phyloP scores from a whole-genome alignment of 1,140 invertebrate species.

The Probaryconus sp. region DNA sequence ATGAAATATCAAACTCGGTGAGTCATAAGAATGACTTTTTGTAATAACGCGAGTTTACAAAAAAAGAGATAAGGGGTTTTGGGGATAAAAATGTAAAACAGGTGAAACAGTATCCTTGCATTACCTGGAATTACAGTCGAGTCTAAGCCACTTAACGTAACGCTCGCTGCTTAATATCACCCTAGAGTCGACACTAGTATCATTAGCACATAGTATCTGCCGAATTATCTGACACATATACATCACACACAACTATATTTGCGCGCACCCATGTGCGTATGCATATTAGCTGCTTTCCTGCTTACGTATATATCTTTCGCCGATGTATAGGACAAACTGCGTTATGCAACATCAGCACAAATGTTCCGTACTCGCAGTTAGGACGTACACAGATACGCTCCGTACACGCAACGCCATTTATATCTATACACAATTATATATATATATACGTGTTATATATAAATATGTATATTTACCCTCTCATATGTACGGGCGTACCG shows the following conservation, averaged over 20 bases:
- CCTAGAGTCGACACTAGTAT: conserved; percentile 50
- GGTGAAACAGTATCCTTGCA: too few relatives aligned
- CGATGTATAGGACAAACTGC: conserved; percentile 41
- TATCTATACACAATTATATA: conserved; percentile 6
- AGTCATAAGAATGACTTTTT: too few relatives aligned
- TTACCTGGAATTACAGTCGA: not conserved
- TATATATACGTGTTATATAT: conserved; percentile 1
- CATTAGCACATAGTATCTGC: conserved; percentile 48
- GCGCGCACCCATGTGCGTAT: conserved; percentile 27
- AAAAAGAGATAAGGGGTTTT: too few relatives aligned
- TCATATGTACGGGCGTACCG: conserved; percentile 40
- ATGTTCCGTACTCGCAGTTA: conserved; percentile 45
- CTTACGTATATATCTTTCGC: conserved; percentile 40
- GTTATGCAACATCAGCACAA: conserved; percentile 53
- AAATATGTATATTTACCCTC: conserved; percentile 12
- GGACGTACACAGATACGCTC: conserved; percentile 15
- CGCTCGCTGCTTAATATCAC: conserved; percentile 29
- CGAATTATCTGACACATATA: conserved; percentile 42
- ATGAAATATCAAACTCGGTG: too few relatives aligned
- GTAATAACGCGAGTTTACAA: too few relatives aligned
- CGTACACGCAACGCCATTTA: conserved; percentile 11
- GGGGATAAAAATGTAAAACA: too few relatives aligned
- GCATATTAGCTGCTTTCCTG: conserved; percentile 34
- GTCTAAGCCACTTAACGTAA: conserved; percentile 27
- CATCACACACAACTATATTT: conserved; percentile 21